Base-by-base conservation (phyloP, 92 coral and sea anemone genomes). In the Parazoanthus atlanticus region DNA sequence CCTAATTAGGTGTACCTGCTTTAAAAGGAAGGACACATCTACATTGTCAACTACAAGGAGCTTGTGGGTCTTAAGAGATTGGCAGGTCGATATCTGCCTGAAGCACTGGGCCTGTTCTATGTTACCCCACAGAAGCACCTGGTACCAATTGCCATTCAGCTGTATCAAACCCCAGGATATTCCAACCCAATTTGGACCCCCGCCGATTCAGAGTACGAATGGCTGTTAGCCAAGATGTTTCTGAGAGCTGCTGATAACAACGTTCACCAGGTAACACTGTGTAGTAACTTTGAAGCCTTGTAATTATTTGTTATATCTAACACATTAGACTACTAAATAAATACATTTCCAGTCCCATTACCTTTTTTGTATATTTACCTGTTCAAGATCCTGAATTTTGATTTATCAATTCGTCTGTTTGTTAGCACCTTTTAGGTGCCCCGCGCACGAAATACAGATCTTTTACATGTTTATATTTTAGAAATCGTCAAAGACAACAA, bases 141-240 rank as follows among this genome's bases (percentile, higher is more conserved):
- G 71, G 84, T 80, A 16, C 84, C 84, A 3, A 47, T 80, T 17
- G 85, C 85, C 29, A 80, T 80, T 26, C 79, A 75, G 52, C 43
- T 32, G 79, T 32, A 32, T 36, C 79, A 32, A 75, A 75, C 47
- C 28, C 79, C 89, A 56, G 71, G 89, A 52, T 82, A 36, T 21
- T 30, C 41, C 28, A 86, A 86, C 82, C 89, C 89, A 12, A 86
- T 86, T 12, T 86, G 89, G 89, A 86, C 89, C 40, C 89, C 89
- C 43, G n/a, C 29, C 47, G 89, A 86, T 78, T 32, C 82, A 9
- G 23, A 86, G 25, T 72, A 86, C 69, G 89, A 86, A 4, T 86
- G 89, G 81, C 38, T 86, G 67, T 21, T 86, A 67, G 89, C 89
- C 80, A 86, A 71, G 80, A 86, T 86, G 89, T 86, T 76, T 64